phyloP scores from a whole-genome alignment of 92 coral and sea anemone species.

The Zoanthus gigantus region DNA sequence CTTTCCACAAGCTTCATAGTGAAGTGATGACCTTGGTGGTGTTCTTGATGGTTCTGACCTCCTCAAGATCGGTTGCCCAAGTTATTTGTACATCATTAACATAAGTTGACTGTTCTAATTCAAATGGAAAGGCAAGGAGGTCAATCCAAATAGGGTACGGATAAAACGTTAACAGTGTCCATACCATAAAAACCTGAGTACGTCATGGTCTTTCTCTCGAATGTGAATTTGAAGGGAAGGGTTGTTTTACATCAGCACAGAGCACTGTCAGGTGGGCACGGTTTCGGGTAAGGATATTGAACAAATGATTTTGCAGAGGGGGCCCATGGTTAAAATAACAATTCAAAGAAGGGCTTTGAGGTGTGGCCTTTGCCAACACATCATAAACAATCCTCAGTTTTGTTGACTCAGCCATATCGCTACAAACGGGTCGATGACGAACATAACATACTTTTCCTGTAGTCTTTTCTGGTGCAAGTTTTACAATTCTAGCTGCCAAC shows the following conservation, averaged over 20 bases:
- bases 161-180: background rate
- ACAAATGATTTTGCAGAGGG: conserved; percentile 18
- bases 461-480: conserved; percentile 7
- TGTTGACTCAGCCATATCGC: conserved; percentile 14
- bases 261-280: conserved; percentile 2
- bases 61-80: background rate
- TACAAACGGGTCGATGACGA: conserved; percentile 7
- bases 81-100: conserved; percentile 33
- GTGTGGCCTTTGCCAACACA: background rate
- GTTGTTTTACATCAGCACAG: conserved; percentile 18
- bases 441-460: conserved; percentile 17
- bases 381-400: conserved; percentile 22
- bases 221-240: conserved; percentile 8
- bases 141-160: conserved; percentile 39
- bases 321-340: conserved; percentile 10
- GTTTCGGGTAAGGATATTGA: conserved; percentile 13
- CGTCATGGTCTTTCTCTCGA: conserved; percentile 18
- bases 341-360: conserved; percentile 13
- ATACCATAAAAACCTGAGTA: conserved; percentile 34
- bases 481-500: conserved; percentile 17
- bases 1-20: conserved; percentile 24
- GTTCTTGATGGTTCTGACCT: conserved; percentile 21
- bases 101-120: conserved; percentile 27
- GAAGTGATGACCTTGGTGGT: conserved; percentile 19
- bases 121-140: conserved; percentile 36